phyloP scores from a whole-genome alignment of 2,888 invertebrate genomes.

The Nasonia oneida region DNA sequence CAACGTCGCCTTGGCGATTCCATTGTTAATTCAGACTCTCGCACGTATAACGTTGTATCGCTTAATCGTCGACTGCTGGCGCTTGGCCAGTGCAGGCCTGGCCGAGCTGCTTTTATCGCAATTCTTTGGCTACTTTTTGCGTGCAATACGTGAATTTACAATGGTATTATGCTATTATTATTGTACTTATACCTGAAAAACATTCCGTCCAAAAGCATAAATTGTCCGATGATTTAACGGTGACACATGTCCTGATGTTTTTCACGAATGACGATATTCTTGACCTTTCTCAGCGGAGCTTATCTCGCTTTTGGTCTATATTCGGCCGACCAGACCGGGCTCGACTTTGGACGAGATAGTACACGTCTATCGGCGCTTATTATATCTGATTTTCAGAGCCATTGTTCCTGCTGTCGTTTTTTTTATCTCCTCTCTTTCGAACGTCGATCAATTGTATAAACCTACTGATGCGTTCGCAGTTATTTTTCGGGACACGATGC shows the following conservation, averaged over 20 bases:
- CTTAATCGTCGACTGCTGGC: slow-evolving; percentile 6
- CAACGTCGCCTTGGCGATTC: not conserved
- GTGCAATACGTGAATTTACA: too few relatives aligned
- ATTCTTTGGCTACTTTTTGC: not conserved
- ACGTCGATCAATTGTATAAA: too few relatives aligned
- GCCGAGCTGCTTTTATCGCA: not conserved
- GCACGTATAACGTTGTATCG: not conserved
- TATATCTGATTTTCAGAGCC: too few relatives aligned
- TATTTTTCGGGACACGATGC: too few relatives aligned
- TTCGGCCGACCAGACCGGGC: too few relatives aligned
- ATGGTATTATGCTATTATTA: too few relatives aligned
- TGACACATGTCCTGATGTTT: too few relatives aligned
- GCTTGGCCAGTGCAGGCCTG: not conserved
- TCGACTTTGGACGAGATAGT: too few relatives aligned
- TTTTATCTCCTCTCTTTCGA: too few relatives aligned
- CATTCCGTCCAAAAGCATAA: not conserved
- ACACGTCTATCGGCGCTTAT: too few relatives aligned
- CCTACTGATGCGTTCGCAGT: too few relatives aligned
- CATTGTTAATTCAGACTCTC: not conserved
- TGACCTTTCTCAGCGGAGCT: not conserved
- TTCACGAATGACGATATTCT: not conserved
- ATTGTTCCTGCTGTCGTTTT: too few relatives aligned
- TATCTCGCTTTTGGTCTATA: not conserved
- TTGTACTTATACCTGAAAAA: not conserved
- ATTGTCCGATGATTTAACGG: not conserved